phyloP scores from a whole-genome alignment of 2,113 vertebrate genomes.

The Microtus oregoni region DNA sequence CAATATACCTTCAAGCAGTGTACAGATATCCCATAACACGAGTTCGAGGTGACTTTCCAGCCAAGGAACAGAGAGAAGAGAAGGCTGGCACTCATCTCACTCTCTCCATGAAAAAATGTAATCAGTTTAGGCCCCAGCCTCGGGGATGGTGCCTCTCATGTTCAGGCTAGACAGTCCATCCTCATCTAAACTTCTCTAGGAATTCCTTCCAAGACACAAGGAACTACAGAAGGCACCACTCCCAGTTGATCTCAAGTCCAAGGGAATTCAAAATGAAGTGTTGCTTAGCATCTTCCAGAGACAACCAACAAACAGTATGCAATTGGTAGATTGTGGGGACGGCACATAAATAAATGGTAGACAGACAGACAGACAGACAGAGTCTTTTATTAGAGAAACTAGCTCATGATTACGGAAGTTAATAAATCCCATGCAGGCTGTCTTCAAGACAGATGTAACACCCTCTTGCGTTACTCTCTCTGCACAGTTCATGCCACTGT shows the following conservation, averaged over 20 bases:
- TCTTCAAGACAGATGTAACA: neutral
- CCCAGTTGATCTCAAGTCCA: neutral
- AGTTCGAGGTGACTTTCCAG: neutral
- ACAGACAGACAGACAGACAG: neutral
- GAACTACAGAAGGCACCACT: neutral
- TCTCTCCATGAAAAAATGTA: neutral
- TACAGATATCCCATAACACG: neutral
- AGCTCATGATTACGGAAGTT: neutral
- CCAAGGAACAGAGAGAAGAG: neutral
- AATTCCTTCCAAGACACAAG: neutral
- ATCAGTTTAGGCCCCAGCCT: no score
- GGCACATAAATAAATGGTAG: neutral
- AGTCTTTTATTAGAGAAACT: neutral
- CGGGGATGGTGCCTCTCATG: neutral
- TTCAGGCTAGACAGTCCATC: neutral
- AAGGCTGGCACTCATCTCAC: neutral
- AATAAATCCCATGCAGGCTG: neutral
- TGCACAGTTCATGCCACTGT: no score
- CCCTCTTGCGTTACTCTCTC: no score
- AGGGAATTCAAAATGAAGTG: neutral
- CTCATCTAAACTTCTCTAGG: neutral
- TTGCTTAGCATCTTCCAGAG: neutral
- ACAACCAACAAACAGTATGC: neutral
- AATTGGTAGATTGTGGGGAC: neutral
- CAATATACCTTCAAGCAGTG: neutral